phyloP scores from a whole-genome alignment of 2,888 invertebrate genomes.

The Galerucella pusilla region DNA sequence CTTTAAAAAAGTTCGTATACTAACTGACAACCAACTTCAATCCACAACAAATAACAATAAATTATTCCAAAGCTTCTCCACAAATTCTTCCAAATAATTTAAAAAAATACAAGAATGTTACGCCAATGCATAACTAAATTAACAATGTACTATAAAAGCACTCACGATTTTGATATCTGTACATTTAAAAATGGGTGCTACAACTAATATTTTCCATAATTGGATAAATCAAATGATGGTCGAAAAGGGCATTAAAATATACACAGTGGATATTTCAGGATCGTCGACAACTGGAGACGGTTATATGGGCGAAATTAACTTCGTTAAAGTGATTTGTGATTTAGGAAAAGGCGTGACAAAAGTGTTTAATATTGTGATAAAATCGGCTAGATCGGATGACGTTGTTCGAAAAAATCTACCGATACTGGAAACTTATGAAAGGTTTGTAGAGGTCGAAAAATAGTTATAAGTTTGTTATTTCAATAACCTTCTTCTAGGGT shows the following conservation, averaged over 20 bases:
- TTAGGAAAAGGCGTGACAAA: conserved; percentile 29
- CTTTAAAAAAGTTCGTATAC: no score
- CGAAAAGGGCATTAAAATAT: conserved; percentile 33
- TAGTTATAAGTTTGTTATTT: no score
- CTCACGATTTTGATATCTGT: no score
- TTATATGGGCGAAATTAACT: conserved; percentile 51
- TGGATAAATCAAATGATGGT: conserved; percentile 48
- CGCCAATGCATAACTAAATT: no score
- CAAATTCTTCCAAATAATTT: no score
- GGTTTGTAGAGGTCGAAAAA: background rate
- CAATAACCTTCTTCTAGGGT: no score
- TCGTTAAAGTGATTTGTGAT: conserved; percentile 44
- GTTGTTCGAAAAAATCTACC: background rate
- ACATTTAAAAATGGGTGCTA: background rate
- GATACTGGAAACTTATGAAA: background rate
- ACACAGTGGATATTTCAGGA: conserved; percentile 45
- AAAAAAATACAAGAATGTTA: no score
- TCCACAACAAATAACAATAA: no score
- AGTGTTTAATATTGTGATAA: conserved; percentile 45
- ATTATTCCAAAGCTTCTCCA: no score
- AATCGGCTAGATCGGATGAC: background rate
- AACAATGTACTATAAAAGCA: no score
- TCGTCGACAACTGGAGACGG: conserved; percentile 50
- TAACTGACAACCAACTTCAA: no score
- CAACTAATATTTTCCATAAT: background rate